These are phyloP conservation scores for Mormyrus proboscirostris DNA, from an alignment of 2,797 vertebrate genomes.

Conservation along the genomic window DNA sequence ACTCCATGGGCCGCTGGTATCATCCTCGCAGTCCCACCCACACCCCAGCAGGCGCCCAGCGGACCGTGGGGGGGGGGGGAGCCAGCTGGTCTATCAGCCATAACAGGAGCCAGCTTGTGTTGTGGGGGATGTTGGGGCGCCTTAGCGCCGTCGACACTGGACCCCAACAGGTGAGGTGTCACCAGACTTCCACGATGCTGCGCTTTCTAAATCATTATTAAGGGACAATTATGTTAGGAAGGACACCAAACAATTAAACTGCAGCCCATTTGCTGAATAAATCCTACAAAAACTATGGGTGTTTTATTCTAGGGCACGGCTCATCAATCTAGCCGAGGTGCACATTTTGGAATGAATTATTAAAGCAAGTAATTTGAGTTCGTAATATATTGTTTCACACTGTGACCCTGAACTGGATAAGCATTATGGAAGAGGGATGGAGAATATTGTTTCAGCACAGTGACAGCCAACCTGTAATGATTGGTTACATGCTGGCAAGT, in stretches of 20 bases:
- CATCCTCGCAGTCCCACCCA: neutral
- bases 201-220: neutral
- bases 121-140: neutral
- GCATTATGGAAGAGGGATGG: conserved; percentile 1
- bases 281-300: neutral
- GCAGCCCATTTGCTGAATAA: neutral
- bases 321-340: neutral
- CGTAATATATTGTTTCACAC: conserved; percentile 8
- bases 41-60: neutral
- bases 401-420: conserved; percentile 9
- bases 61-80: neutral
- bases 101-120: neutral
- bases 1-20: neutral
- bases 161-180: neutral
- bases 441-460: neutral
- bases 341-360: conserved; percentile 3
- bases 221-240: neutral
- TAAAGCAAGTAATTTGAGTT: conserved; percentile 7
- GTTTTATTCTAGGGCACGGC: neutral
- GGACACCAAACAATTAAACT: neutral
- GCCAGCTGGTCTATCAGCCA: neutral
- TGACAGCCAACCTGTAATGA: conserved; percentile 3
- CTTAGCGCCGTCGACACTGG: neutral
- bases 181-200: neutral
- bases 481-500: neutral